Conservation (phyloP, 1,140 invertebrate genomes). For the Eupeodes corollae region DNA sequence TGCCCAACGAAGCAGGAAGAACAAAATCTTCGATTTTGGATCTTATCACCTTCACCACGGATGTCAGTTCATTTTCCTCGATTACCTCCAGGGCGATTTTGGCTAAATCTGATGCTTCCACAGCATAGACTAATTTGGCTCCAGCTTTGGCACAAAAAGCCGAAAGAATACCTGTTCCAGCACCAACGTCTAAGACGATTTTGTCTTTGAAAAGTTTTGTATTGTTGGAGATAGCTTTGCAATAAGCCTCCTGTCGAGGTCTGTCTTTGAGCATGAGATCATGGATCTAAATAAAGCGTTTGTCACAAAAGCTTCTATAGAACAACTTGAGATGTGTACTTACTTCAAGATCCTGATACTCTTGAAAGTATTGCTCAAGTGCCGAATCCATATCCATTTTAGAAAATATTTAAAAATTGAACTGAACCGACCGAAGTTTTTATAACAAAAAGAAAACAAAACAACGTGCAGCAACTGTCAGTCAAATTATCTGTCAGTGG, state of each 20-base stretch:
- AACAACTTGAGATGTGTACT: too few species aligned
- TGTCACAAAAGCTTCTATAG: too few species aligned
- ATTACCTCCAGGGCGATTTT: conserved; percentile 77
- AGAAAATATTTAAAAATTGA: too few species aligned
- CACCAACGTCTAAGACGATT: conserved; percentile 87
- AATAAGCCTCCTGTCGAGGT: conserved; percentile 69
- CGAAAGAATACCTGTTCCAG: conserved; percentile 92
- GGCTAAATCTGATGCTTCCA: conserved; percentile 85
- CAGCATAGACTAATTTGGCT: conserved; percentile 81
- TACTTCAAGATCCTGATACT: too few species aligned
- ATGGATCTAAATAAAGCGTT: conserved; percentile 52
- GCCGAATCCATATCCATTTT: too few species aligned
- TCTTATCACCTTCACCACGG: conserved; percentile 54
- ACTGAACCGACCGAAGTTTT: too few species aligned
- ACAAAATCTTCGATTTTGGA: conserved; percentile 59
- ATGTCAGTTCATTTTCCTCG: conserved; percentile 52
- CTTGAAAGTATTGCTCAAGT: too few species aligned
- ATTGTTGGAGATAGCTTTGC: conserved; percentile 71
- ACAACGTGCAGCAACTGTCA: too few species aligned
- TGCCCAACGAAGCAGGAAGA: conserved; percentile 63
- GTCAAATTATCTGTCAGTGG: too few species aligned
- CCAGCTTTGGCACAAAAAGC: conserved; percentile 91
- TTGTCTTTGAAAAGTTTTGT: conserved; percentile 53
- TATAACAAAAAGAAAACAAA: too few species aligned
- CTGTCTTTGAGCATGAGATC: conserved; percentile 68